Percentiles rank a stretch among this genome's conserved stretches.
phyloP scores from a whole-genome alignment of 2,888 invertebrate species.

The Lepidocyrtoides sp. region DNA sequence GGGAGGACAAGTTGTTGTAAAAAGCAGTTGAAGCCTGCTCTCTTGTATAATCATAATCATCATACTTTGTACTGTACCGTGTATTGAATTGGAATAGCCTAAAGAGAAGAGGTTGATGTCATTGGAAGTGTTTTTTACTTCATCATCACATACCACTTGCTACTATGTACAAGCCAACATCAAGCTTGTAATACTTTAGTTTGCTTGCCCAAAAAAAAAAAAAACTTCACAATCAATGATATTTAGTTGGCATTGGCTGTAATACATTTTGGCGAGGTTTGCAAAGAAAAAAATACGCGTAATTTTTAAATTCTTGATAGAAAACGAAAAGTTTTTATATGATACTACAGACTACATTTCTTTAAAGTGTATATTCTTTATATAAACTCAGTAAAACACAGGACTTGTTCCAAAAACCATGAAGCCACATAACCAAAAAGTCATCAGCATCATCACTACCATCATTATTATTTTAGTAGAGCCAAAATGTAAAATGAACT shows the following conservation, averaged over 20 bases:
- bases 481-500: conserved; percentile 30
- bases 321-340: background rate
- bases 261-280: conserved; percentile 36
- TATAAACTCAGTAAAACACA: conserved; percentile 4
- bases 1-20: conserved; percentile 43
- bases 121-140: conserved; percentile 64
- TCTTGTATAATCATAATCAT: background rate
- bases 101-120: conserved; percentile 56
- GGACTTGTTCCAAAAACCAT: conserved; percentile 3
- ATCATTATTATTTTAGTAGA: background rate
- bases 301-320: conserved; percentile 41
- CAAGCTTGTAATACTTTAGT: background rate
- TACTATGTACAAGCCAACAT: background rate
- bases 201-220: conserved; percentile 31
- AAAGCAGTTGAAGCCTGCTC: background rate
- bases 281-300: conserved; percentile 5
- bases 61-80: background rate
- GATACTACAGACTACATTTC: no score
- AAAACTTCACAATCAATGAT: conserved; percentile 5
- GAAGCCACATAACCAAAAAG: conserved; percentile 36
- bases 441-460: background rate
- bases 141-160: conserved; percentile 17
- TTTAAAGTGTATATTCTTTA: background rate
- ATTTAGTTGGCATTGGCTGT: conserved; percentile 34
- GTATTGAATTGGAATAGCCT: background rate